Evolutionary conservation across 2,113 vertebrate genomes (phyloP), one percentile per base, ranked within the genome.

Genomic region (Saguinus midas): DNA sequence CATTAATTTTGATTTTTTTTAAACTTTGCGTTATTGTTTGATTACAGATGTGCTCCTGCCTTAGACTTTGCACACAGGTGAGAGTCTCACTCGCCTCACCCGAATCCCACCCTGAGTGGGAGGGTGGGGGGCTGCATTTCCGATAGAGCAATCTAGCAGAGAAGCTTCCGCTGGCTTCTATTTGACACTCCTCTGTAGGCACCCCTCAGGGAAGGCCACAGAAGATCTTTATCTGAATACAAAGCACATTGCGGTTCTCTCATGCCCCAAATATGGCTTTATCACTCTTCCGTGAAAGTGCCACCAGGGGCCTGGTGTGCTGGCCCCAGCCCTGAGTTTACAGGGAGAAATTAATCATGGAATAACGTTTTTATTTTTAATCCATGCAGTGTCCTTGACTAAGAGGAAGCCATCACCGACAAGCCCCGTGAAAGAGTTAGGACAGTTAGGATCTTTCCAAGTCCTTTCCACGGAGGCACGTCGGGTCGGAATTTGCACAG

Each of bases 1-100:
- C 27, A 25, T 52, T 87, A 6, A 25, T 68, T 50, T 48, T 29
- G 17, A 35, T 43, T 79, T 52, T 27, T 27, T 57, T 18, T 27
- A 64, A n/a, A 8, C 10, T 5, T 4, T 5, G 29, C 25, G 8
- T 48, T 5, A 4, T 4, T 23, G 3, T 66, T 73, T 48, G 84
- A 35, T 25, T 1, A n/a, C 12, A 0, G 16, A 13, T 8, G 27
- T 14, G 20, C 16, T 32, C 3, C 27, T 18, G 37, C 66, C 17
- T 18, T 50, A 21, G 25, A 64, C 14, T 50, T 23, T 14, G 64
- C 3, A 8, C 17, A 48, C 25, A 14, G 52, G 29, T 8, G 0
- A 17, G 37, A 0, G 13, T 20, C 57, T 13, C 29, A 1, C 8
- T 2, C 0, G 0, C 76, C 83, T 37, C 27, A 2, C 13, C 45